Conservation (phyloP, 2,113 vertebrate genomes). For the Sylvia atricapilla region DNA sequence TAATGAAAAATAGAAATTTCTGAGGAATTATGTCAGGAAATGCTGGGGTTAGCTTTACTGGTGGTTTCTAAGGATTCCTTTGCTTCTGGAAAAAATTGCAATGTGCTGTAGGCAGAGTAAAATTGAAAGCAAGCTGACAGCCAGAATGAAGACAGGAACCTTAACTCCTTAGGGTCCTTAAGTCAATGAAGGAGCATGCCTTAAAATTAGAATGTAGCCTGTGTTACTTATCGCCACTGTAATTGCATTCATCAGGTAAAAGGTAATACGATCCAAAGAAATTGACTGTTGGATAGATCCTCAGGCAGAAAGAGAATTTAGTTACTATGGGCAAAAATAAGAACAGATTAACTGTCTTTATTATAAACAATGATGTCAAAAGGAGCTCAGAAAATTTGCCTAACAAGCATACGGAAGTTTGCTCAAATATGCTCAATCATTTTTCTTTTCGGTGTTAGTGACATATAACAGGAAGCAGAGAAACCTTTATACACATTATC, state of each 20-base stretch:
- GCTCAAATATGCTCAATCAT: neutral
- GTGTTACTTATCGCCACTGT: neutral
- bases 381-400: neutral
- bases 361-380: neutral
- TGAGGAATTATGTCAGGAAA: neutral
- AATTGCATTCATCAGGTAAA: neutral
- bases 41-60: neutral
- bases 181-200: neutral
- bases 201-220: neutral
- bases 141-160: neutral
- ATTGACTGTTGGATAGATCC: neutral
- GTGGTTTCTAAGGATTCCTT: neutral
- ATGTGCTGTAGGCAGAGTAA: neutral
- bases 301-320: neutral
- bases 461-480: neutral
- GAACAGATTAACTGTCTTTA: neutral
- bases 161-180: neutral
- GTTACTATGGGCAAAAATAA: neutral
- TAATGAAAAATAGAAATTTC: neutral
- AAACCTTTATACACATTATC: neutral
- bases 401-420: neutral
- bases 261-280: neutral
- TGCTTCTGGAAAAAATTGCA: neutral
- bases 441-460: neutral
- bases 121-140: neutral